These are phyloP conservation scores for Pelosia muscerda DNA, from an alignment of 2,888 invertebrate genomes.

Conservation along the genomic window DNA sequence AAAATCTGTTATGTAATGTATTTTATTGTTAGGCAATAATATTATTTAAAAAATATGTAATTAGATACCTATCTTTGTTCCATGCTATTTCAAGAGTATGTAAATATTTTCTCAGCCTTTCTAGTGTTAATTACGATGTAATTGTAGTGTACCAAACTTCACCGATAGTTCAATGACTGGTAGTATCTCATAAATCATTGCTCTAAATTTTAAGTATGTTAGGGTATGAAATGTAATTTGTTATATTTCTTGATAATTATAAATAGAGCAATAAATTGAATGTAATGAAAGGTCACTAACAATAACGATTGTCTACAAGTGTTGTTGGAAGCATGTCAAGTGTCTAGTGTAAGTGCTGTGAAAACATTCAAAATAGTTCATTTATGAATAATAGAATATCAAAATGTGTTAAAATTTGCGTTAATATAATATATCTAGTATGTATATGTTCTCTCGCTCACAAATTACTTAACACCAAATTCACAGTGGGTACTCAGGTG, in stretches of 20 bases:
- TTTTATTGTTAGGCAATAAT: conserved; percentile 32
- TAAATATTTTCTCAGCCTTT: conserved; percentile 50
- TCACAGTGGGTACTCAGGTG: background rate
- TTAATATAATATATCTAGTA: background rate
- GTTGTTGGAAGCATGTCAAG: conserved; percentile 11
- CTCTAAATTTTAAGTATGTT: conserved; percentile 42
- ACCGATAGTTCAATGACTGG: conserved; percentile 37
- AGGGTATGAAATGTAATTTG: conserved; percentile 39
- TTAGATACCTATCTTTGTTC: conserved; percentile 30
- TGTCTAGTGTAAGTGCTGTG: background rate
- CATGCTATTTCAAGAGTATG: conserved; percentile 43
- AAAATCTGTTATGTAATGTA: conserved; percentile 37
- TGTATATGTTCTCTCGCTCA: background rate
- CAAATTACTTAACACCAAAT: no score
- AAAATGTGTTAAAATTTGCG: background rate
- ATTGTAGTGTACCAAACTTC: conserved; percentile 31
- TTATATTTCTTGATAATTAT: conserved; percentile 38
- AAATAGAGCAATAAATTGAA: conserved; percentile 26
- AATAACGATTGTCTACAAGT: conserved; percentile 24
- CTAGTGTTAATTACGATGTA: conserved; percentile 43
- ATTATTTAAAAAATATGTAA: conserved; percentile 22
- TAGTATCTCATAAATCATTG: conserved; percentile 27
- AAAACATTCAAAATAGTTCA: background rate
- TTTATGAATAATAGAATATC: background rate
- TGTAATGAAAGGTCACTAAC: conserved; percentile 18